These are phyloP conservation scores for Sinelater perroti DNA, from an alignment of 2,888 invertebrate genomes.

Conservation along the genomic window DNA sequence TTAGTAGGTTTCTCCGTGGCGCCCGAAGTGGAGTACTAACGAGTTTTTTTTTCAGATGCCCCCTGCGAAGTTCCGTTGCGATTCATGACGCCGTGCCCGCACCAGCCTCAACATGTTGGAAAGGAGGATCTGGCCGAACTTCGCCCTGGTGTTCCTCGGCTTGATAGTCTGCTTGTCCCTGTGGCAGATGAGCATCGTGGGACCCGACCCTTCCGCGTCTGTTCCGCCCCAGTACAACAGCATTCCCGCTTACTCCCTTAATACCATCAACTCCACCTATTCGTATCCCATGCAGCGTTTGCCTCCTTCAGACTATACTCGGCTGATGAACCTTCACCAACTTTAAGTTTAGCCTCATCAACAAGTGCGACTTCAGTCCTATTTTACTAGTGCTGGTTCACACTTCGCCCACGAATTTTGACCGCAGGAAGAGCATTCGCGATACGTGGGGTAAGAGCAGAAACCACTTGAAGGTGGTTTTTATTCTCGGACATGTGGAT, in stretches of 20 bases:
- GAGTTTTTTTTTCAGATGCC: conserved; percentile 7
- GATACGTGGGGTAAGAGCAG: conserved; percentile 75
- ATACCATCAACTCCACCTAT: conserved; percentile 45
- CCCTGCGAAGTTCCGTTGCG: background rate
- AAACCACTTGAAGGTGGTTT: conserved; percentile 68
- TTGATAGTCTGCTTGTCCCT: conserved; percentile 41
- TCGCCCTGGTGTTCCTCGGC: conserved; percentile 37
- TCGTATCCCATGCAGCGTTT: conserved; percentile 41
- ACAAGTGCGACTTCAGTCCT: conserved; percentile 52
- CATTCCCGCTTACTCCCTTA: conserved; percentile 43
- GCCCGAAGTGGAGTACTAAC: background rate
- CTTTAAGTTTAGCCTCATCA: conserved; percentile 70
- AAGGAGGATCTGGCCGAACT: conserved; percentile 35
- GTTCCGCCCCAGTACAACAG: conserved; percentile 10
- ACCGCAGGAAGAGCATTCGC: conserved; percentile 73
- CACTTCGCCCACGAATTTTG: conserved; percentile 72
- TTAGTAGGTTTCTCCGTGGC: background rate
- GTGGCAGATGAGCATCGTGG: conserved; percentile 44
- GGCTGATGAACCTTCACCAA: conserved; percentile 67
- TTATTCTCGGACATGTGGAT: conserved; percentile 70
- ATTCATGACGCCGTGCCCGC: background rate
- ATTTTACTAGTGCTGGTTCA: conserved; percentile 70
- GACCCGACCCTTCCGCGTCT: conserved; percentile 30
- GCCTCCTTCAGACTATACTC: conserved; percentile 55
- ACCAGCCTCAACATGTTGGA: conserved; percentile 19